Evolutionary conservation across 2,113 vertebrate species (phyloP).

Genomic region (Tichodroma muraria): DNA sequence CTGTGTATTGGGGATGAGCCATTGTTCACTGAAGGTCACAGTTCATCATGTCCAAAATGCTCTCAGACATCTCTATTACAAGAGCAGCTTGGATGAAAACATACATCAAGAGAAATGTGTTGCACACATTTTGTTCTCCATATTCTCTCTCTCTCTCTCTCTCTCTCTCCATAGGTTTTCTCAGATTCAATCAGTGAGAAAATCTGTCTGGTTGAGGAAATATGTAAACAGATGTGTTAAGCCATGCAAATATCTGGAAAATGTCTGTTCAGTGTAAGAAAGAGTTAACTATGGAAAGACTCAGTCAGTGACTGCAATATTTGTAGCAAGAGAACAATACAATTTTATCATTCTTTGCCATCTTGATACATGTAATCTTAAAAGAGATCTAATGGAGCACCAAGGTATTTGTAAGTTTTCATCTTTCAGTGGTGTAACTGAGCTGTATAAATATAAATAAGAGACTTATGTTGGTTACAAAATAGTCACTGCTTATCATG

Average conservation of each 20-base stretch:
- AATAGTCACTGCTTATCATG: neutral
- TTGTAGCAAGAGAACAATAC: neutral
- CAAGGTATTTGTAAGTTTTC: neutral
- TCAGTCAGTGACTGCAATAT: neutral
- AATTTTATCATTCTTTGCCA: neutral
- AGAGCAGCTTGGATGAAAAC: neutral
- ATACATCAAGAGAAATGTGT: neutral
- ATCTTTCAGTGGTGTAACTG: neutral
- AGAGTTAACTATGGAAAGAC: neutral
- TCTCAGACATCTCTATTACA: neutral
- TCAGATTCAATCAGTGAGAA: neutral
- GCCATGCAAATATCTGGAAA: neutral
- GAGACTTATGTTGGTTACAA: neutral
- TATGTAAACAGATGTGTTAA: neutral
- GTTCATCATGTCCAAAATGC: neutral
- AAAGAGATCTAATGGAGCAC: neutral
- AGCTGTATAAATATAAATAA: neutral
- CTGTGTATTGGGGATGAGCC: neutral
- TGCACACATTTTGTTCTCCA: neutral
- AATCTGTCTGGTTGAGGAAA: neutral
- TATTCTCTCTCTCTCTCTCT: neutral
- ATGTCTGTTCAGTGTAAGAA: neutral
- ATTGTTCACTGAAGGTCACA: neutral
- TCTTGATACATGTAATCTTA: neutral
- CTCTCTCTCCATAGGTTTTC: neutral